Base-by-base conservation (phyloP, 2,113 vertebrate species). In the Lepisosteus oculatus region DNA sequence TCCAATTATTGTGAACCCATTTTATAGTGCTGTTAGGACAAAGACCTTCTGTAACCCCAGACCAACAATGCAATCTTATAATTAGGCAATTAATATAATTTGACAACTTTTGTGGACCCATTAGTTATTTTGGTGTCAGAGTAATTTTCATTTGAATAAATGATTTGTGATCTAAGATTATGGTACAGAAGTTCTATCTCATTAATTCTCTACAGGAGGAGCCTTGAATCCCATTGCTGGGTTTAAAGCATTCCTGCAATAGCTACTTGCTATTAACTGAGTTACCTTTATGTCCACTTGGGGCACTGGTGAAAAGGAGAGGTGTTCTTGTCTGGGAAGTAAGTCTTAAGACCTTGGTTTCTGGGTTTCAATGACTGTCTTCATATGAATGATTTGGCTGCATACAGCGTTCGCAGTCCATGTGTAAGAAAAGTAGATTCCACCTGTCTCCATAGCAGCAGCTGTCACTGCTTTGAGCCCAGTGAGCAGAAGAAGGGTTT, bases 31-130 rank as follows among this genome's bases (percentile, higher is more conserved):
- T 65, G 51, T 70, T 65, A 71, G 64, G 61, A 78, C 75, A 78
- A 68, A 43, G 64, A 64, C 68, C n/a, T 72, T 65, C 68, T 55
- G 75, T 74, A 76, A 83, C 77, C 72, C 77, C 65, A 69, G 68
- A 77, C 74, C 8, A 72, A 82, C 81, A 82, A 79, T 80, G 71
- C 70, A 77, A 78, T 80, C 73, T 74, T 79, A 82, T 82, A 85
- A 83, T 85, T 83, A 84, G 79, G 74, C 81, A 82, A 81, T 86
- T 83, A 83, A 83, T 84, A 82, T 78, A 67, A 68, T 71, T 65
- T 80, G 81, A 83, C 81, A 84, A 82, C 76, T 82, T 84, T 76
- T 76, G 77, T 76, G 75, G 80, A 70, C 44, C 13, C 79, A 80
- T 81, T 83, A 77, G 73, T 83, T 84, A 84, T 80, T 81, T 71